These are phyloP conservation scores for Oophaga sylvatica DNA, from an alignment of 2,797 vertebrate species.

Conservation along the genomic window DNA sequence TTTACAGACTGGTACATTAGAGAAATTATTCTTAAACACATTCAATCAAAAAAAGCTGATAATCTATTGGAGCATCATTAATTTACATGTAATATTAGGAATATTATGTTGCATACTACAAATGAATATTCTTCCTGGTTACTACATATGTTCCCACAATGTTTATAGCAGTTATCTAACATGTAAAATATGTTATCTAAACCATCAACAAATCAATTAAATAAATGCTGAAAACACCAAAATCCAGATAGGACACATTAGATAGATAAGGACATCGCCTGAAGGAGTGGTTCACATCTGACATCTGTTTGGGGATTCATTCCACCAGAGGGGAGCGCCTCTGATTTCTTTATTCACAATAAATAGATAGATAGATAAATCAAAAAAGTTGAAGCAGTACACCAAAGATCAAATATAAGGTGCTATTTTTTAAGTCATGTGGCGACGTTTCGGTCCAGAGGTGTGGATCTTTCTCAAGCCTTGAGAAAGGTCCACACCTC, in stretches of 20 bases:
- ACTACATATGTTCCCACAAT: background rate
- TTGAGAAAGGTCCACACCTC: too few species aligned
- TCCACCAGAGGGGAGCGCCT: too few species aligned
- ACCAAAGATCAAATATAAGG: too few species aligned
- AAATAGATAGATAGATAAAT: background rate
- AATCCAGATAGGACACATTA: background rate
- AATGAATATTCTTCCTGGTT: background rate
- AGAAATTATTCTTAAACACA: background rate
- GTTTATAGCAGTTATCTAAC: background rate
- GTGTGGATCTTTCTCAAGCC: too few species aligned
- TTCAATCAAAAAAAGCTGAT: background rate
- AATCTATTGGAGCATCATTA: background rate
- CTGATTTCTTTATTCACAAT: background rate
- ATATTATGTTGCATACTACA: background rate
- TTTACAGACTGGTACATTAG: background rate
- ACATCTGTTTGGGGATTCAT: too few species aligned
- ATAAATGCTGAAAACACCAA: background rate
- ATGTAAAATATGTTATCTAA: background rate
- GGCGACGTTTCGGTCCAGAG: too few species aligned
- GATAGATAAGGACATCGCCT: background rate
- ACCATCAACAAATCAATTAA: background rate
- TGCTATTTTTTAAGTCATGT: too few species aligned
- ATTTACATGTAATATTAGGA: background rate
- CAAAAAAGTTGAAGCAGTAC: too few species aligned
- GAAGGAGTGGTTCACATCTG: too few species aligned